A percentile compares a stretch with the other conserved stretches of the same genome.
Conservation (phyloP, 2,888 invertebrate genomes). For the Capitulum mitella region DNA sequence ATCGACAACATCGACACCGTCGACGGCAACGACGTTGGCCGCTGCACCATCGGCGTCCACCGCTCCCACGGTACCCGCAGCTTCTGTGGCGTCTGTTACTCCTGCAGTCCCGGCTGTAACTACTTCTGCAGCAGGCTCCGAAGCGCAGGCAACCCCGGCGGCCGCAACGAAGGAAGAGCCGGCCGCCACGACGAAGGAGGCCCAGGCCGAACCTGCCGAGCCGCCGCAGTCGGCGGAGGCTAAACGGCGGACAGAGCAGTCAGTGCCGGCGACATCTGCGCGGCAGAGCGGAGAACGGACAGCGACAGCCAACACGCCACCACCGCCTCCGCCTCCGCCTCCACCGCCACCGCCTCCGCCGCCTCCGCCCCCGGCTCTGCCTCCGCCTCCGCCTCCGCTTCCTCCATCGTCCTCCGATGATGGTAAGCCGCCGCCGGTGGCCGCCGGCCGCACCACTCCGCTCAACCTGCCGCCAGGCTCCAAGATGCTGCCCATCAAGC, state of each 20-base stretch:
- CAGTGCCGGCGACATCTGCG: background rate
- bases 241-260: background rate
- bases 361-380: background rate
- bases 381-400: background rate
- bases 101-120: background rate
- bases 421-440: background rate
- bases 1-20: background rate
- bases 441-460: conserved; percentile 13
- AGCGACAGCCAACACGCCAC: background rate
- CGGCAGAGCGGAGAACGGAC: background rate
- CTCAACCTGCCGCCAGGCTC: conserved; percentile 23
- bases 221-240: background rate
- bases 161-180: background rate
- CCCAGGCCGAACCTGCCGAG: background rate
- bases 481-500: conserved; percentile 26
- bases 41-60: background rate
- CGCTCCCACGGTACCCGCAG: background rate
- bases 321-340: background rate
- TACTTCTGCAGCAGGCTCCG: background rate
- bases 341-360: background rate
- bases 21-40: background rate
- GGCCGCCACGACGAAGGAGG: background rate
- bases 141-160: background rate
- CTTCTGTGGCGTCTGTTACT: background rate
- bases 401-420: background rate